Conservation (phyloP, 2,888 invertebrate genomes). For the Drosophila pegasa region DNA sequence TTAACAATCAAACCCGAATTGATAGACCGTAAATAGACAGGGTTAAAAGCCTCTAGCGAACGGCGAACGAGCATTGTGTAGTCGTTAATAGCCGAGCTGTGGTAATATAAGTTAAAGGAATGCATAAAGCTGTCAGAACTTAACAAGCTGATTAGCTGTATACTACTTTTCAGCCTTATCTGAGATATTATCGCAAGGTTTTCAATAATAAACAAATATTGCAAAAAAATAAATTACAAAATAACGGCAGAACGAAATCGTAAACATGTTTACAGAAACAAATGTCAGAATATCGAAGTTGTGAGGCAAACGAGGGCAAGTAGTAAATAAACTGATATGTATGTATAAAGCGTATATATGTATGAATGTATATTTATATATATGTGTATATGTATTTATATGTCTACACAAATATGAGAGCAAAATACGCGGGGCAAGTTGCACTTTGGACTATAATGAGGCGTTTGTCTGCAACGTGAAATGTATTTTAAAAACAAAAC, state of each 20-base stretch:
- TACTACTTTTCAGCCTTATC: neutral
- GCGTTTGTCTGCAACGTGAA: constrained; percentile 28
- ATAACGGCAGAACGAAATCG: constrained; percentile 50
- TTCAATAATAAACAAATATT: constrained; percentile 49
- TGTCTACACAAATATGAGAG: neutral
- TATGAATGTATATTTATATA: neutral
- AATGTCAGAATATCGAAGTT: neutral
- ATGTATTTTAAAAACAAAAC: constrained; percentile 28
- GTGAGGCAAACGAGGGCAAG: neutral
- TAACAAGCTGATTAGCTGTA: neutral
- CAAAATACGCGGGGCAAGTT: constrained; percentile 11
- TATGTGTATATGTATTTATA: constrained; percentile 1
- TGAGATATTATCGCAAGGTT: constrained; percentile 7
- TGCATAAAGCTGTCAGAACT: neutral
- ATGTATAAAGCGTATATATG: neutral
- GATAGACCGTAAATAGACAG: too few species aligned
- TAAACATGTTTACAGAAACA: constrained; percentile 43
- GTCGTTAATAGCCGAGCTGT: neutral
- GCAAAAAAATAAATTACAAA: constrained; percentile 10
- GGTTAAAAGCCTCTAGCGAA: too few species aligned
- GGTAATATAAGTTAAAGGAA: neutral
- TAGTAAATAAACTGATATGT: constrained; percentile 8
- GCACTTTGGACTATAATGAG: constrained; percentile 55
- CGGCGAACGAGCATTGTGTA: neutral
- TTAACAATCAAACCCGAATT: neutral